Evolutionary conservation across 1,140 invertebrate species (phyloP).

Genomic region (Samia ricini): DNA sequence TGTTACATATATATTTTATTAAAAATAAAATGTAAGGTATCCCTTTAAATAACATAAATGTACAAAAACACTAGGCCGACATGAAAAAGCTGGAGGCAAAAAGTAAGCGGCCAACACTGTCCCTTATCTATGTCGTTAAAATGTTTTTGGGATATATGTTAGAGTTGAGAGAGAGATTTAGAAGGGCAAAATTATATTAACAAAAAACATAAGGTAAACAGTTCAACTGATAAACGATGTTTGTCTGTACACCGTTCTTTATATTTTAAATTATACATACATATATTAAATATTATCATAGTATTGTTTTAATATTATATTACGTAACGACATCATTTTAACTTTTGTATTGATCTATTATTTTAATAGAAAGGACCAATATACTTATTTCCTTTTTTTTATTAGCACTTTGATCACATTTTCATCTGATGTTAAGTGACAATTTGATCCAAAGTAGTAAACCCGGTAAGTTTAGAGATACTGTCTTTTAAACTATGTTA

Average conservation of each 20-base stretch:
- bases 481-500: too few species aligned
- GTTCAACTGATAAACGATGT: neutral
- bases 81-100: neutral
- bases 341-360: too few species aligned
- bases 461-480: too few species aligned
- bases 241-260: neutral
- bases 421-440: too few species aligned
- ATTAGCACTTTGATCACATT: too few species aligned
- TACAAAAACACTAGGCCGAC: neutral
- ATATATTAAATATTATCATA: too few species aligned
- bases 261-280: neutral
- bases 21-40: neutral
- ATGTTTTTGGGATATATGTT: neutral
- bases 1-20: too few species aligned
- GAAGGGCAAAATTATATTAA: neutral
- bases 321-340: too few species aligned
- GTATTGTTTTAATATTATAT: too few species aligned
- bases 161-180: neutral
- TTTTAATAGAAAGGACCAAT: too few species aligned
- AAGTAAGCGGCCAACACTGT: neutral
- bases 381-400: too few species aligned
- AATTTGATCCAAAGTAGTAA: too few species aligned
- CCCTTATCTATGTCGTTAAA: neutral
- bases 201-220: neutral
- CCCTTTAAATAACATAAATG: neutral